A percentile compares a stretch with the other conserved stretches of the same genome.
These are phyloP conservation scores for Origma solitaria DNA, from an alignment of 2,113 vertebrate genomes.

Conservation along the genomic window DNA sequence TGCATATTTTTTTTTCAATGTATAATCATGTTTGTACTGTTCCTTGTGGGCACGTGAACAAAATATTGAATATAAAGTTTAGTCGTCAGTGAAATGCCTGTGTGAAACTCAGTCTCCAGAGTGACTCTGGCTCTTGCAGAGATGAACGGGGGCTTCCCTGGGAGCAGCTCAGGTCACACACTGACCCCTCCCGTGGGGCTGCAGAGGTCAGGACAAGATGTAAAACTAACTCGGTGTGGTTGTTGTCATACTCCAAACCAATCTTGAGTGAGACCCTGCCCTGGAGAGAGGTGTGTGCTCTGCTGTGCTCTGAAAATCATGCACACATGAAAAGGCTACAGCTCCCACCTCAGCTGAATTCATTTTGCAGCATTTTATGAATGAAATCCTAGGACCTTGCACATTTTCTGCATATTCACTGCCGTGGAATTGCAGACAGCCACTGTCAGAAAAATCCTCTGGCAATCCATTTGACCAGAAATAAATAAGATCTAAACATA, in stretches of 20 bases:
- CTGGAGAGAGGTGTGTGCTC: not conserved
- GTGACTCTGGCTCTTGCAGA: not conserved
- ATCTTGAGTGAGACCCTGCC: not conserved
- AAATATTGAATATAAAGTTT: not conserved
- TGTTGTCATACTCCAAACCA: not conserved
- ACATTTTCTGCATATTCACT: not conserved
- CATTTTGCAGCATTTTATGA: not conserved
- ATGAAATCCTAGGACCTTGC: not conserved
- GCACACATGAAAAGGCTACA: accelerated
- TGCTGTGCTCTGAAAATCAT: not conserved
- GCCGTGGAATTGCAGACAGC: not conserved
- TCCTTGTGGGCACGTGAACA: not conserved
- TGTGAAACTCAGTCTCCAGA: not conserved
- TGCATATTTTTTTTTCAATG: not conserved
- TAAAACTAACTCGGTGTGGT: not conserved
- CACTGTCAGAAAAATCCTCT: not conserved
- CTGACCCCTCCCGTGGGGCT: not conserved
- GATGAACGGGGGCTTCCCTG: not conserved
- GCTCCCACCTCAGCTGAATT: not conserved
- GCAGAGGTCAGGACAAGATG: not conserved
- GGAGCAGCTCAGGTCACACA: not conserved
- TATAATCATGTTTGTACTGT: not conserved
- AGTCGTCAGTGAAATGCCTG: not conserved
- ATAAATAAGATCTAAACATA: not conserved
- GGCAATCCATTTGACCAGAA: not conserved